Evolutionary conservation across 2,888 invertebrate genomes (phyloP).

Genomic region (Heterodera filipjevi): DNA sequence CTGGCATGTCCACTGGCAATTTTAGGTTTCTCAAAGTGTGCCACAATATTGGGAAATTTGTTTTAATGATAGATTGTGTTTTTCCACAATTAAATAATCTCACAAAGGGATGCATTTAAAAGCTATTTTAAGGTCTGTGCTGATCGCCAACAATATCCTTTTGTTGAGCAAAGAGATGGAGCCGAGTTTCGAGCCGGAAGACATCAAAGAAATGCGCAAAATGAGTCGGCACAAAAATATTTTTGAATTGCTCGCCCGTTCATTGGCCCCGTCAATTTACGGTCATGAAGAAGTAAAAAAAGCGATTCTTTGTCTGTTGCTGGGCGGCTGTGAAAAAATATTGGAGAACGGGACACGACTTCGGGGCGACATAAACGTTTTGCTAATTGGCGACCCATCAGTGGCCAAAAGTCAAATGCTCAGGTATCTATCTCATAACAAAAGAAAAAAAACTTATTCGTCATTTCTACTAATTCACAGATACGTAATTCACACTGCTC

Average conservation of each 20-base stretch:
- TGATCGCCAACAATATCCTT: constrained; percentile 90
- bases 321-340: constrained; percentile 91
- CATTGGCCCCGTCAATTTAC: constrained; percentile 95
- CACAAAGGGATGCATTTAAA: too few species aligned
- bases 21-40: constrained; percentile 48
- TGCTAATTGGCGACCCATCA: constrained; percentile 96
- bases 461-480: constrained; percentile 69
- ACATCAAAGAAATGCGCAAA: constrained; percentile 85
- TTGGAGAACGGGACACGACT: constrained; percentile 84
- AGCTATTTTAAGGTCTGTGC: constrained; percentile 75
- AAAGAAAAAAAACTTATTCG: background rate
- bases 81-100: too few species aligned
- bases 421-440: constrained; percentile 55
- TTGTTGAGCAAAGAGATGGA: constrained; percentile 83
- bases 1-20: constrained; percentile 66
- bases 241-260: constrained; percentile 85
- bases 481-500: constrained; percentile 91
- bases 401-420: constrained; percentile 92
- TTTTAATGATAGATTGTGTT: background rate
- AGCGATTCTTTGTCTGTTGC: constrained; percentile 87
- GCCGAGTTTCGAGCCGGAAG: constrained; percentile 78
- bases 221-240: constrained; percentile 68
- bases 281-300: constrained; percentile 95
- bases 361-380: constrained; percentile 85
- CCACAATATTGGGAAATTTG: background rate